A percentile compares a stretch with the other conserved stretches of the same genome.
Evolutionary conservation across 2,113 vertebrate genomes (phyloP).

Genomic region (Vombatus ursinus): DNA sequence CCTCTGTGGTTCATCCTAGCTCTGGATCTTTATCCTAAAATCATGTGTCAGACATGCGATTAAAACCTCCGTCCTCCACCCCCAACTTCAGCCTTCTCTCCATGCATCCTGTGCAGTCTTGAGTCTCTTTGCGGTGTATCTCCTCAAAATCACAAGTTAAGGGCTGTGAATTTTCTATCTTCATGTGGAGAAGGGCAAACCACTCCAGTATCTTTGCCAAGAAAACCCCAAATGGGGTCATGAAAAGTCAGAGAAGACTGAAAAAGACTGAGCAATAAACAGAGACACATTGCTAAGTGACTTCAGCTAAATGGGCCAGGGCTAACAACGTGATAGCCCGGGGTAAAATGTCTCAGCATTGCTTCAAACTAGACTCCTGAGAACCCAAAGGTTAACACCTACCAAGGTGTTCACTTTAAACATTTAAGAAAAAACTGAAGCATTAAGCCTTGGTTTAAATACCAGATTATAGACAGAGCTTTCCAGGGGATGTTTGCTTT

Average conservation of each 20-base stretch:
- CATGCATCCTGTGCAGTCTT: background rate
- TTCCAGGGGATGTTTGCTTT: background rate
- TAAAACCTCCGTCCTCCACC: background rate
- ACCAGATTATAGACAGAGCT: background rate
- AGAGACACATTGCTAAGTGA: background rate
- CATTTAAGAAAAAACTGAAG: background rate
- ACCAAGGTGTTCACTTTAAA: slow-evolving; percentile 24
- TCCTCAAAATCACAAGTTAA: background rate
- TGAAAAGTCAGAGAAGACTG: background rate
- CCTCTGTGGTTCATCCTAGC: background rate
- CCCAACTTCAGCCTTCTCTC: background rate
- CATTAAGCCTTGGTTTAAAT: slow-evolving; percentile 30
- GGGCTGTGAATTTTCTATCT: background rate
- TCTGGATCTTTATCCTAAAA: background rate
- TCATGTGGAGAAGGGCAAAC: background rate
- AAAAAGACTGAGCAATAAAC: background rate
- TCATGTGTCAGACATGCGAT: background rate
- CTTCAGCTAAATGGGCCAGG: slow-evolving; percentile 27
- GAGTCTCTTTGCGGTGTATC: background rate
- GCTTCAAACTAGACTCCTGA: slow-evolving; percentile 22
- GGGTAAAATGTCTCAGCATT: background rate
- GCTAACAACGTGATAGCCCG: slow-evolving; percentile 20
- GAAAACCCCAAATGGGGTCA: background rate
- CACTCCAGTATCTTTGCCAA: background rate
- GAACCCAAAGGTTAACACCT: slow-evolving; percentile 29